Conservation (phyloP, 1,140 invertebrate species). For the Ladona fulva region DNA sequence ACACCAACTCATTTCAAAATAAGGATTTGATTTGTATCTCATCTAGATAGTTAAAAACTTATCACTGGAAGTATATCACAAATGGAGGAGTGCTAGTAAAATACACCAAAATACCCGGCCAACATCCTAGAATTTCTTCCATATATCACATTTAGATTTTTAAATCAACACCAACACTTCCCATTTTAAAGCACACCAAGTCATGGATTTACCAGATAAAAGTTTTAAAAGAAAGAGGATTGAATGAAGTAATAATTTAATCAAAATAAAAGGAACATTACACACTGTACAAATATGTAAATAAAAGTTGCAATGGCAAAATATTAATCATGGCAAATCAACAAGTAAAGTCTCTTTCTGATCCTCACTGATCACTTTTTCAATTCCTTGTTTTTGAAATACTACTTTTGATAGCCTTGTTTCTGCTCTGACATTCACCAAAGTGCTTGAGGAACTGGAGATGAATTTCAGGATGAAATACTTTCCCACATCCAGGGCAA, state of each 20-base stretch:
- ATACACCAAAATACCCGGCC: no score
- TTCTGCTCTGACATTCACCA: conserved; percentile 25
- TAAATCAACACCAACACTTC: no score
- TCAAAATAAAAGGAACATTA: not conserved
- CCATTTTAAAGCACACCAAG: no score
- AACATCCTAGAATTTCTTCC: no score
- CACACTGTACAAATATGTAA: not conserved
- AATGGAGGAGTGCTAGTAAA: no score
- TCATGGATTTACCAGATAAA: no score
- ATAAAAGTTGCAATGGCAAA: not conserved
- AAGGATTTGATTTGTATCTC: no score
- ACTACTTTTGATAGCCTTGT: not conserved
- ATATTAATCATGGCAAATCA: conserved; percentile 2
- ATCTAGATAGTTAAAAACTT: no score
- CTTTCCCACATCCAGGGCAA: conserved; percentile 29
- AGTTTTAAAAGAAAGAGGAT: no score
- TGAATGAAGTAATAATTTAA: not conserved
- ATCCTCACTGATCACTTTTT: not conserved
- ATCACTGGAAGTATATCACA: no score
- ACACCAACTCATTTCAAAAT: no score
- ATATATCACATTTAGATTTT: no score
- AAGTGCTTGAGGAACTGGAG: conserved; percentile 31
- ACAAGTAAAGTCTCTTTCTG: not conserved
- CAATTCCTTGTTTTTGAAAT: not conserved
- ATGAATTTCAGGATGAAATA: conserved; percentile 30